These are phyloP conservation scores for Felis catus DNA, from an alignment of 2,113 vertebrate genomes.

Conservation along the genomic window DNA sequence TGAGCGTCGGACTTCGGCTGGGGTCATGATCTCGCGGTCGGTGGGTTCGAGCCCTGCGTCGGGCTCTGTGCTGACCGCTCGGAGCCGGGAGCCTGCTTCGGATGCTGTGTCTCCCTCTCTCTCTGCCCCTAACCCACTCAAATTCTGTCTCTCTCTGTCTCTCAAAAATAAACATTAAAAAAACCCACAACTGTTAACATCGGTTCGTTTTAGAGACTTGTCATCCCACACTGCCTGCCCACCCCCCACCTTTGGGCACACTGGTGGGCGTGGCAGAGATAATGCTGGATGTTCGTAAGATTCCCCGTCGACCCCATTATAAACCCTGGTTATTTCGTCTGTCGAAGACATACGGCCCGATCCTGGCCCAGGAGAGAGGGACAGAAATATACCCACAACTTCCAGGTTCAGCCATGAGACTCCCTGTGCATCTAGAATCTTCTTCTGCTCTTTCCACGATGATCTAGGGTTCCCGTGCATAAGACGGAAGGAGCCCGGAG, in stretches of 20 bases:
- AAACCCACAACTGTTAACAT: neutral
- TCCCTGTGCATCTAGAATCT: neutral
- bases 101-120: no score
- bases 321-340: neutral
- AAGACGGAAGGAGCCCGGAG: neutral
- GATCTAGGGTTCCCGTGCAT: neutral
- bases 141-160: no score
- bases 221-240: neutral
- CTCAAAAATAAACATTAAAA: no score
- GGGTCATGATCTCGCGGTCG: no score
- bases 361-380: neutral
- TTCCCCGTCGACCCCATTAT: neutral
- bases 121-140: no score
- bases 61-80: no score
- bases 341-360: neutral
- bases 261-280: neutral
- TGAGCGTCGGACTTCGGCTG: no score
- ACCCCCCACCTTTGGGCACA: no score
- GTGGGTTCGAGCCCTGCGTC: no score
- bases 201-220: neutral
- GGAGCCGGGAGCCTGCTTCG: no score
- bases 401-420: neutral
- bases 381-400: rapidly evolving
- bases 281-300: neutral
- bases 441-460: neutral